Evolutionary conservation across 2,888 invertebrate genomes (phyloP).

Genomic region (Rhimphoctona megacephalus): DNA sequence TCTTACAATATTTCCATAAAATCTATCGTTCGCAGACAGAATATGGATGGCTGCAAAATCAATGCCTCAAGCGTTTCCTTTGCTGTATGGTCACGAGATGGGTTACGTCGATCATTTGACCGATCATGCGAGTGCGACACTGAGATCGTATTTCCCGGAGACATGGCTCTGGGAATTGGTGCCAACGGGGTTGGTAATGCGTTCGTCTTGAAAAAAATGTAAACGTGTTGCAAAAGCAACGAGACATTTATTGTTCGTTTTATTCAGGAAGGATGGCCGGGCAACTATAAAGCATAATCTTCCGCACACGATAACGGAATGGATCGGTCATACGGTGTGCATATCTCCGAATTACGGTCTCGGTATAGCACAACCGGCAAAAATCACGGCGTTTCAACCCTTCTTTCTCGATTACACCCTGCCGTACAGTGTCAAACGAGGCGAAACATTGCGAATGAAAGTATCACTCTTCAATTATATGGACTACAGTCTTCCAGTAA

Average conservation of each 20-base stretch:
- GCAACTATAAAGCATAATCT: conserved; percentile 83
- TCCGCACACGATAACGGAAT: conserved; percentile 88
- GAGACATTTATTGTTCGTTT: neutral
- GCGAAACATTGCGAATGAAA: conserved; percentile 88
- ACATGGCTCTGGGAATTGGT: conserved; percentile 89
- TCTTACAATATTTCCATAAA: neutral
- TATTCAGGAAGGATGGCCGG: conserved; percentile 82
- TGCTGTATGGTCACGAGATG: conserved; percentile 74
- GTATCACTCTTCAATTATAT: conserved; percentile 91
- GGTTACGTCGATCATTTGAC: conserved; percentile 78
- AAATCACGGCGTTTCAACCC: conserved; percentile 88
- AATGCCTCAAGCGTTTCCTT: conserved; percentile 79
- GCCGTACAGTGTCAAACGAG: conserved; percentile 89
- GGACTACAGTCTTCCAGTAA: conserved; percentile 88
- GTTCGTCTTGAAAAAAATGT: neutral
- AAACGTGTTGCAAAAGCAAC: neutral
- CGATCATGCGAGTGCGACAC: conserved; percentile 77
- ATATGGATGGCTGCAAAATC: conserved; percentile 77
- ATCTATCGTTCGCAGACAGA: conserved; percentile 70
- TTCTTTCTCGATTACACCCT: conserved; percentile 91
- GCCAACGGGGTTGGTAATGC: conserved; percentile 83
- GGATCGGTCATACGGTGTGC: conserved; percentile 87
- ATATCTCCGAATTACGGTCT: conserved; percentile 85
- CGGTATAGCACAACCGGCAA: conserved; percentile 85
- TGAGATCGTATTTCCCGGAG: conserved; percentile 86